Conservation (phyloP, 2,113 vertebrate genomes). For the Cnemophilus loriae region DNA sequence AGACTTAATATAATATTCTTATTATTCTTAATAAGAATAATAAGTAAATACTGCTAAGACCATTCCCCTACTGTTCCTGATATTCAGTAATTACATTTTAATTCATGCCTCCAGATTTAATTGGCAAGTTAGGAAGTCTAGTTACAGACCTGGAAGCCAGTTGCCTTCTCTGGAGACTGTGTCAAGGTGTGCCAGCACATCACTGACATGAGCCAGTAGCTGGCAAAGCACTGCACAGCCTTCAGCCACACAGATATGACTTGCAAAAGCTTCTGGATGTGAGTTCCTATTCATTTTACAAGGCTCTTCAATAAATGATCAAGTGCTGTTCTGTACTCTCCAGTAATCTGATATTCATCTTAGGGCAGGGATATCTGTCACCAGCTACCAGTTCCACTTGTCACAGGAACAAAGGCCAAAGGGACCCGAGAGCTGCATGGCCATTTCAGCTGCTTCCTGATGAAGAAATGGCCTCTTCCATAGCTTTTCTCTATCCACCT, state of each 20-base stretch:
- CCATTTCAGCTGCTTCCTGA: not conserved
- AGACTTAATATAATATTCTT: not conserved
- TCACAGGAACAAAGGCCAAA: not conserved
- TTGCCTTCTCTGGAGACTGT: not conserved
- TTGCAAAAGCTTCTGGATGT: not conserved
- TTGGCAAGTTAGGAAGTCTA: not conserved
- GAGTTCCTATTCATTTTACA: not conserved
- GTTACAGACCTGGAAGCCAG: not conserved
- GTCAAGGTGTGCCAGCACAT: conserved; percentile 13
- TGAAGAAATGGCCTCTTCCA: not conserved
- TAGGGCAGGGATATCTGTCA: not conserved
- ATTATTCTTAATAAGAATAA: not conserved
- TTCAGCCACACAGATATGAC: not conserved
- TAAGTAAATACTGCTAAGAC: not conserved
- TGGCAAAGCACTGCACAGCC: not conserved
- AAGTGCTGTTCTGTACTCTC: not conserved
- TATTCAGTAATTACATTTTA: not conserved
- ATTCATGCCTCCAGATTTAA: not conserved
- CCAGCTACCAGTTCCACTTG: not conserved
- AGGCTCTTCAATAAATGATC: conserved; percentile 2
- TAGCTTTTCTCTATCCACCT: not conserved
- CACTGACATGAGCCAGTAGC: not conserved
- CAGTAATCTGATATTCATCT: not conserved
- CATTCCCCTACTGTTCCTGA: not conserved
- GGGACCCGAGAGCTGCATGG: not conserved